Evolutionary conservation across 2,113 vertebrate genomes (phyloP).

Genomic region (Psilopsiagon aymara): DNA sequence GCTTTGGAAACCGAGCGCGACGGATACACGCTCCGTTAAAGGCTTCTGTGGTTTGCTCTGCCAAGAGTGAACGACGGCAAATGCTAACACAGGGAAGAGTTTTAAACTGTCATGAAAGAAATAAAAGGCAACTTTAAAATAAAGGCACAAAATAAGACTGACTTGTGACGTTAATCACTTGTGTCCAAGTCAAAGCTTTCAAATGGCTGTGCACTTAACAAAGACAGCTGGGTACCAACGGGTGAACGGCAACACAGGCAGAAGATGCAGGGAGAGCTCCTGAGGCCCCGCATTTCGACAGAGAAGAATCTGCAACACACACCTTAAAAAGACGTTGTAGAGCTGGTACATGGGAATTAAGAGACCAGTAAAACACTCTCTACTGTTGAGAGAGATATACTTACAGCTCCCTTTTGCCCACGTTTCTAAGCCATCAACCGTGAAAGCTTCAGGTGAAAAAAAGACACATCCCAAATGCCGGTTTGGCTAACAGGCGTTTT

Average conservation of each 20-base stretch:
- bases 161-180: not conserved
- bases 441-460: not conserved
- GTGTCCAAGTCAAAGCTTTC: accelerated
- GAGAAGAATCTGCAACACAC: too few species aligned
- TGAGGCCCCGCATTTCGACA: accelerated
- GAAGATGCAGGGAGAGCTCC: accelerated
- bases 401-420: not conserved
- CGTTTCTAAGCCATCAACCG: not conserved
- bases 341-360: accelerated
- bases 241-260: accelerated
- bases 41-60: not conserved
- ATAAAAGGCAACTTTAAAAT: not conserved
- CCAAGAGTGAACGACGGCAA: accelerated
- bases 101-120: accelerated
- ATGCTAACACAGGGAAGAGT: too few species aligned
- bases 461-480: accelerated
- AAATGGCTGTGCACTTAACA: accelerated
- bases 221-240: not conserved
- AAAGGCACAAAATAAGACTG: not conserved
- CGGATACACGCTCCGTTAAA: accelerated
- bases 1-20: too few species aligned
- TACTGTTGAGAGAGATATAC: not conserved
- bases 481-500: not conserved
- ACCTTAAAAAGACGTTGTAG: too few species aligned
- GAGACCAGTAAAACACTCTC: not conserved